Conservation (phyloP, 2,113 vertebrate species). For the Columba janthina region DNA sequence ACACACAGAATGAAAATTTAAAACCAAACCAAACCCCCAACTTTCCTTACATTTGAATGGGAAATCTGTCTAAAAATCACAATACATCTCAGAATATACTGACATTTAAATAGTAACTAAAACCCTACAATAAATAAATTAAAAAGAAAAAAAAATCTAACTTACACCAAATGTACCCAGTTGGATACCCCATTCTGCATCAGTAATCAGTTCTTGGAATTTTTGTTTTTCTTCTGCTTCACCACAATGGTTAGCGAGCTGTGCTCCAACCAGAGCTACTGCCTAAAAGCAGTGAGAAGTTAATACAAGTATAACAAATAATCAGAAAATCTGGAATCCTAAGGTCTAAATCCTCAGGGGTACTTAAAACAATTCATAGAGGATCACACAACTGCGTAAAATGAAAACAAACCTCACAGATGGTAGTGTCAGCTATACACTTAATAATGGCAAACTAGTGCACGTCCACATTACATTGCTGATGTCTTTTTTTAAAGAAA, state of each 20-base stretch:
- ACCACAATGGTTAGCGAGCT: slow-evolving; percentile 80
- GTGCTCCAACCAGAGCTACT: slow-evolving; percentile 84
- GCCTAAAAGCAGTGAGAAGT: slow-evolving; percentile 73
- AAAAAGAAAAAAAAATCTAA: not conserved
- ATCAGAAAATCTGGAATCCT: not conserved
- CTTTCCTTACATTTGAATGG: not conserved
- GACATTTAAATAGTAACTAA: not conserved
- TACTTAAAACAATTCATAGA: not conserved
- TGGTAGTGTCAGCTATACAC: not conserved
- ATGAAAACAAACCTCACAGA: not conserved
- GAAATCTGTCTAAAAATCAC: not conserved
- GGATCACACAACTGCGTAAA: not conserved
- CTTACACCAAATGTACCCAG: slow-evolving; percentile 87
- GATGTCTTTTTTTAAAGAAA: not conserved
- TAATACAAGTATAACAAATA: not conserved
- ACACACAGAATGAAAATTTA: not conserved
- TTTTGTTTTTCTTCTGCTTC: slow-evolving; percentile 77
- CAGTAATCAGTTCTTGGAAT: slow-evolving; percentile 85
- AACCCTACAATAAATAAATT: not conserved
- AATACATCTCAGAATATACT: not conserved
- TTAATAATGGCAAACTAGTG: not conserved
- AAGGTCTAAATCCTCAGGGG: not conserved
- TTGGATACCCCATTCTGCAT: slow-evolving; percentile 91
- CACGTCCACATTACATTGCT: not conserved
- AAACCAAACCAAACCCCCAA: not conserved